Percentiles rank a stretch among this genome's conserved stretches.
Evolutionary conservation across 1,140 invertebrate species (phyloP).

Genomic region (Stegodyphus mimosarum): DNA sequence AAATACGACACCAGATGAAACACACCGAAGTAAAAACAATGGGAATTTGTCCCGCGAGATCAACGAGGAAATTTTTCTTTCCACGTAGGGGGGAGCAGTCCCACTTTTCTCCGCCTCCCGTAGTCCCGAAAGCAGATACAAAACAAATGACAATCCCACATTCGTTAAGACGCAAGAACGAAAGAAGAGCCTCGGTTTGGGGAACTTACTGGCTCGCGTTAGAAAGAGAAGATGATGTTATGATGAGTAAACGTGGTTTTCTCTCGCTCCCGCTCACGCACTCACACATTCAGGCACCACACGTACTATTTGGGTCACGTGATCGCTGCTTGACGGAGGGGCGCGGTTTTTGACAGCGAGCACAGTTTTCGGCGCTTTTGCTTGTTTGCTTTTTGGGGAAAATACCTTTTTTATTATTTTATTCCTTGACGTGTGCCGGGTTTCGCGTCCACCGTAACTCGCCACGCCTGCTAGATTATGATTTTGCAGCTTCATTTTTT

Average conservation of each 20-base stretch:
- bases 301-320: conserved; percentile 59
- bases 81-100: not conserved
- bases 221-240: conserved; percentile 33
- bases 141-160: not conserved
- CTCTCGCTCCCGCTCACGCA: conserved; percentile 26
- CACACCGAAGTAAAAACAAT: not conserved
- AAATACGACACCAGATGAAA: not conserved
- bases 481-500: conserved; percentile 35
- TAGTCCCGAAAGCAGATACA: not conserved
- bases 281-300: conserved; percentile 37
- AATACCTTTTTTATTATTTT: conserved; percentile 1
- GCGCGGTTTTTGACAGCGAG: conserved; percentile 56
- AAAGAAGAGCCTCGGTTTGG: conserved; percentile 23
- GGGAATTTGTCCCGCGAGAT: not conserved
- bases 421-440: not conserved
- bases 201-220: not conserved
- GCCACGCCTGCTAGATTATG: conserved; percentile 53
- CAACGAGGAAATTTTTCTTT: not conserved
- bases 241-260: conserved; percentile 59
- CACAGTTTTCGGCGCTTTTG: conserved; percentile 9
- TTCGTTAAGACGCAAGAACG: not conserved
- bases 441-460: conserved; percentile 21
- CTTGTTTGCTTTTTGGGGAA: conserved; percentile 14
- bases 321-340: conserved; percentile 27
- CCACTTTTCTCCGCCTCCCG: not conserved